phyloP scores from a whole-genome alignment of 2,113 vertebrate species.

The Cnemophilus loriae region DNA sequence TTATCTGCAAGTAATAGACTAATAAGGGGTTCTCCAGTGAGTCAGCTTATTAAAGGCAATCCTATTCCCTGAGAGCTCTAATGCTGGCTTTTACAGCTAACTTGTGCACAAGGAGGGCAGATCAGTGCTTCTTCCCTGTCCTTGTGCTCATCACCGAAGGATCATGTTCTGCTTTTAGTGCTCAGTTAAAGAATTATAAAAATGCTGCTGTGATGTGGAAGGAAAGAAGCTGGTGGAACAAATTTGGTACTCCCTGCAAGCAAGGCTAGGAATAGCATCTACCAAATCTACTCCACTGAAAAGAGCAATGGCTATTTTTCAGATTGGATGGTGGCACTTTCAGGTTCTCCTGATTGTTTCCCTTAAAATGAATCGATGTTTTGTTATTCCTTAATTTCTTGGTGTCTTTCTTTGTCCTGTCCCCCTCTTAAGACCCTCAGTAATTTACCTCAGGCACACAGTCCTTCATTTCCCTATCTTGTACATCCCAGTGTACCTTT shows the following conservation, averaged over 20 bases:
- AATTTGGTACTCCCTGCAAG: not conserved
- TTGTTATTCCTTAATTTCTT: not conserved
- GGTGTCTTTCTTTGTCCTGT: not conserved
- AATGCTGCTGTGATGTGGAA: not conserved
- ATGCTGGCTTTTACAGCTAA: not conserved
- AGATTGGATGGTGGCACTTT: not conserved
- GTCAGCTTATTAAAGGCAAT: constrained; percentile 7
- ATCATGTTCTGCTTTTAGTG: not conserved
- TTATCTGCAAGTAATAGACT: not conserved
- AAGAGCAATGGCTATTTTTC: not conserved
- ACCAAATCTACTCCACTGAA: not conserved
- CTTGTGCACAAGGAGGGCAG: not conserved
- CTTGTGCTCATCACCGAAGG: not conserved
- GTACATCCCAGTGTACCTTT: not conserved
- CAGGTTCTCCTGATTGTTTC: not conserved
- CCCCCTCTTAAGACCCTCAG: not conserved
- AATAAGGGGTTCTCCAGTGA: not conserved
- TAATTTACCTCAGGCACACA: not conserved
- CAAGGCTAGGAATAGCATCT: not conserved
- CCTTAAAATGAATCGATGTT: not conserved
- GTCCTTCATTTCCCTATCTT: not conserved
- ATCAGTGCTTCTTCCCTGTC: not conserved
- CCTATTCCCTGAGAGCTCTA: not conserved
- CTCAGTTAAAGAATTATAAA: not conserved
- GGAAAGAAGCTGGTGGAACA: not conserved